Conservation (phyloP, 2,113 vertebrate species). For the Corythornis madagascariensis region DNA sequence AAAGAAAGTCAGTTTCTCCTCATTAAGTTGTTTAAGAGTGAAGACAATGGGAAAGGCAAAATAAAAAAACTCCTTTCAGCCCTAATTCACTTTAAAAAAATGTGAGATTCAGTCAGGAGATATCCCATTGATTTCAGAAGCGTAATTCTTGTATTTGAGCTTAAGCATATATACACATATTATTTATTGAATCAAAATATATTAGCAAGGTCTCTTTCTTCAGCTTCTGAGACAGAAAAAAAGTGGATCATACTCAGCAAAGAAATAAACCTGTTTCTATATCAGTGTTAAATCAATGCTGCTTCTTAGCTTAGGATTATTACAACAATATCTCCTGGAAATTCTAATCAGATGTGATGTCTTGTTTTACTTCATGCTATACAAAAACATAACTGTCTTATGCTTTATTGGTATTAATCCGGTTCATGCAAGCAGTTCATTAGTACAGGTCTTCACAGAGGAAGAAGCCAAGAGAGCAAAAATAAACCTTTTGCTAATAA, state of each 20-base stretch:
- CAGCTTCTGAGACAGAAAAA: background rate
- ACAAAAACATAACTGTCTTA: background rate
- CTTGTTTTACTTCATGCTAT: slow-evolving; percentile 16
- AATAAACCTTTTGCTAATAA: background rate
- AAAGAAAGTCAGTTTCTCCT: background rate
- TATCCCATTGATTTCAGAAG: background rate
- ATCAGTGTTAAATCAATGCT: background rate
- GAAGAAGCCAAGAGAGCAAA: background rate
- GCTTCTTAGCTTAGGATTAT: background rate
- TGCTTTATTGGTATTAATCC: slow-evolving; percentile 4
- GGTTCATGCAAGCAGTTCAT: background rate
- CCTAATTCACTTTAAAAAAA: background rate
- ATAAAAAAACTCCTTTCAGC: background rate
- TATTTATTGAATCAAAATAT: background rate
- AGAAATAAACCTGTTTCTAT: background rate
- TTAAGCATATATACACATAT: background rate
- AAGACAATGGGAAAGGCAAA: background rate
- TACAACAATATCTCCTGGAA: background rate
- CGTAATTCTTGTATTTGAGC: background rate
- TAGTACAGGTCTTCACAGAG: background rate
- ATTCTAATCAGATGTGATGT: background rate
- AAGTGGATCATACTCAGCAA: background rate
- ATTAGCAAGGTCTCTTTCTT: slow-evolving; percentile 9
- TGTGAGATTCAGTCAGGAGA: background rate
- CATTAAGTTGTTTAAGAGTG: background rate